phyloP scores from a whole-genome alignment of 2,888 invertebrate species.

The Drosophila demipolita region DNA sequence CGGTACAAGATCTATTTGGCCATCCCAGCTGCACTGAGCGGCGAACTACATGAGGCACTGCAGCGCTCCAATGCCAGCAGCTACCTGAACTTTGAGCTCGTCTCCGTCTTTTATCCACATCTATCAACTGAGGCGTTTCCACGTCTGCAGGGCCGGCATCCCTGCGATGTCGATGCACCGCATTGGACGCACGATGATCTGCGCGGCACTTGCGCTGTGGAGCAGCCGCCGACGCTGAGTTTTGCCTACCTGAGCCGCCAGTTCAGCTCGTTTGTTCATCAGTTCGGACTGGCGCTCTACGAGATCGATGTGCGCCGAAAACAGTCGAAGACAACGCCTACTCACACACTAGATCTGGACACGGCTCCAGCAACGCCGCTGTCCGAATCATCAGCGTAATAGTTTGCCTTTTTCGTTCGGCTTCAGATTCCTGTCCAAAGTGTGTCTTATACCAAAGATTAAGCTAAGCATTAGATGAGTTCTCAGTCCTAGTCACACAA shows the following conservation, averaged over 20 bases:
- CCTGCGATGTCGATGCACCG: constrained; percentile 82
- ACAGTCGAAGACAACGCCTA: constrained; percentile 20
- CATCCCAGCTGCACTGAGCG: constrained; percentile 89
- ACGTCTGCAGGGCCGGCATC: constrained; percentile 85
- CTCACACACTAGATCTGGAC: constrained; percentile 28
- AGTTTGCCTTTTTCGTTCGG: not conserved
- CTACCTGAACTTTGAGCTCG: constrained; percentile 85
- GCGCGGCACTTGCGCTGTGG: constrained; percentile 76
- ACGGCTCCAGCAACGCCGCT: constrained; percentile 30
- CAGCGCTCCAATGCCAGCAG: constrained; percentile 82
- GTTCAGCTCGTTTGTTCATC: constrained; percentile 85
- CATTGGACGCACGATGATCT: constrained; percentile 79
- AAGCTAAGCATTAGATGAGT: constrained; percentile 48
- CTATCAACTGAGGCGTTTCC: constrained; percentile 91
- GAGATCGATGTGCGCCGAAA: constrained; percentile 84
- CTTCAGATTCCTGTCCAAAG: constrained; percentile 32
- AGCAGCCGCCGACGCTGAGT: constrained; percentile 68
- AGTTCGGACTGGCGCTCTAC: constrained; percentile 86
- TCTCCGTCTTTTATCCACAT: constrained; percentile 90
- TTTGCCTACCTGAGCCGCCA: constrained; percentile 77
- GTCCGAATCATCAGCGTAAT: constrained; percentile 52
- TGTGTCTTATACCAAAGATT: constrained; percentile 72
- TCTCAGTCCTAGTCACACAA: constrained; percentile 31
- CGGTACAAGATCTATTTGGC: constrained; percentile 90
- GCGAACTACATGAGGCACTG: constrained; percentile 85